Evolutionary conservation across 2,113 vertebrate species (phyloP).

Genomic region (Tichodroma muraria): DNA sequence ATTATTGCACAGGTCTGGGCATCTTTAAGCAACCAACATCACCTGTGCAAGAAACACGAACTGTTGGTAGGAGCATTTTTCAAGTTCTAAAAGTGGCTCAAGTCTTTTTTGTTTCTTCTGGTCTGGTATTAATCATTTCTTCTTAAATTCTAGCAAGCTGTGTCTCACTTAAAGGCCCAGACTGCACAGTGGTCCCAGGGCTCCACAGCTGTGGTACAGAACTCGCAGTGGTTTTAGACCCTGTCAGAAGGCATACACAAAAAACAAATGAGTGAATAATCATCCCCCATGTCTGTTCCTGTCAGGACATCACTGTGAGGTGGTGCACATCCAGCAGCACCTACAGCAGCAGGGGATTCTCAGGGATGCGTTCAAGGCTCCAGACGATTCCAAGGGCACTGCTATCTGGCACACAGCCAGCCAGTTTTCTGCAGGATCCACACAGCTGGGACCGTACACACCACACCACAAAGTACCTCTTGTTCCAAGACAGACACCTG

Average conservation of each 20-base stretch:
- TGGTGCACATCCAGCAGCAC: not conserved
- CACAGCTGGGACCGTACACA: not conserved
- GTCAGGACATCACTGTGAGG: accelerated
- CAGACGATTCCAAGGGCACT: accelerated
- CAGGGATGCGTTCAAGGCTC: not conserved
- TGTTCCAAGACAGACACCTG: not conserved
- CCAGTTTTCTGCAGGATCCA: not conserved
- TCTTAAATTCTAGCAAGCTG: accelerated
- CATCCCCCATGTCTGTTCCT: not conserved
- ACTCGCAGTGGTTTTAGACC: not conserved
- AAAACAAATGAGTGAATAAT: accelerated
- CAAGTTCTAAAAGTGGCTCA: not conserved
- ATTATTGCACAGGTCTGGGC: not conserved
- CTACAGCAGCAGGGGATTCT: not conserved
- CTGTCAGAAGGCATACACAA: not conserved
- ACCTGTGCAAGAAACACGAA: accelerated
- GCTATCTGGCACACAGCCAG: accelerated
- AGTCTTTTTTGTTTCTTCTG: not conserved
- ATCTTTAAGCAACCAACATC: not conserved
- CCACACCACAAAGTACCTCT: not conserved
- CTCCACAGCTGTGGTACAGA: accelerated
- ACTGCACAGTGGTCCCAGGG: not conserved
- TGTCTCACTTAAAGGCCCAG: not conserved
- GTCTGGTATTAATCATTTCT: not conserved
- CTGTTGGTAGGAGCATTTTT: not conserved